These are phyloP conservation scores for Tachyglossus aculeatus DNA, from an alignment of 2,797 vertebrate genomes.

Conservation along the genomic window DNA sequence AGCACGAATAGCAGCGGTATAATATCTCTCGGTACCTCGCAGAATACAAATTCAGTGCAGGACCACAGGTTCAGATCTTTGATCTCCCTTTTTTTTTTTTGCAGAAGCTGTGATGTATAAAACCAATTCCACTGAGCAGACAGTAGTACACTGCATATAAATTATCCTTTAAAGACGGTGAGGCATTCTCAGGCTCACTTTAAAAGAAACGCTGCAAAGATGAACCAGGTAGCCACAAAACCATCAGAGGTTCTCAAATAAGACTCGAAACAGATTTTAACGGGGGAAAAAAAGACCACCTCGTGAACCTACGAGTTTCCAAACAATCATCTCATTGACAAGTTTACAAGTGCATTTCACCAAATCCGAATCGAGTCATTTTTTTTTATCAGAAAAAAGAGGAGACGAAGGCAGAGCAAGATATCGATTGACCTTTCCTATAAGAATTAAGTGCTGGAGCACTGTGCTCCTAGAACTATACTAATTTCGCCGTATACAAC, in stretches of 20 bases:
- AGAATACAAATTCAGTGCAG: conserved; percentile 67
- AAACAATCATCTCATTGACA: no score
- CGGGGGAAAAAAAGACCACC: neutral
- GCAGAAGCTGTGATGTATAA: conserved; percentile 70
- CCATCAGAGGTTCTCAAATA: conserved; percentile 27
- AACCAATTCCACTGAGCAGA: conserved; percentile 71
- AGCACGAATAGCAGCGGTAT: conserved; percentile 28
- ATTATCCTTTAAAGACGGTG: conserved; percentile 63
- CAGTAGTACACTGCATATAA: conserved; percentile 69
- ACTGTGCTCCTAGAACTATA: no score
- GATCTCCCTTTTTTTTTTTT: conserved; percentile 72
- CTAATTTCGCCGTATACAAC: no score
- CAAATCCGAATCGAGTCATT: no score
- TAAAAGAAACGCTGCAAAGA: conserved; percentile 54
- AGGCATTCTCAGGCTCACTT: conserved; percentile 36
- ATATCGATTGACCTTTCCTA: no score
- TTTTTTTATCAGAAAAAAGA: no score
- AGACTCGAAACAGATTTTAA: neutral
- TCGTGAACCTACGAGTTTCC: no score
- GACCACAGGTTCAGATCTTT: conserved; percentile 70
- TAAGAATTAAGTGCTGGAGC: no score
- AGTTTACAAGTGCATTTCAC: no score
- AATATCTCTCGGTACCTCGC: conserved; percentile 37
- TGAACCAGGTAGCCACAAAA: conserved; percentile 50
- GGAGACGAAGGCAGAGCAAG: no score